Evolutionary conservation across 2,888 invertebrate genomes (phyloP), one percentile per base, ranked within the genome.

Genomic region (Drosophila nr. perissopoda): DNA sequence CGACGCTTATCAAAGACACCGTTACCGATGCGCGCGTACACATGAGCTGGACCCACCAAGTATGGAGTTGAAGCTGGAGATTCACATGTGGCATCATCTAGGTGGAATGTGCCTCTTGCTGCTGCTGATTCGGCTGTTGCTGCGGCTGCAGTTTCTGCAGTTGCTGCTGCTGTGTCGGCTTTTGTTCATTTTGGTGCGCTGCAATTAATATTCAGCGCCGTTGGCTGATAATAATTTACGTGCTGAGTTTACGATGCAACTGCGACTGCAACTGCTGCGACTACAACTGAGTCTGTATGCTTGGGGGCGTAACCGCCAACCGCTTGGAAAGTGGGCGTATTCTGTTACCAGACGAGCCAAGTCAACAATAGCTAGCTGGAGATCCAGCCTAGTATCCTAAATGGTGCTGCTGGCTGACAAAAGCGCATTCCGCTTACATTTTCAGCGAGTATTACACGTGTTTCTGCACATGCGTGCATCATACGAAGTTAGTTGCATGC

Each of bases 141-240:
- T 59, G 59, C 56, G 70, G 66, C 45, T 68, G 66, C 53, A 53
- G 65, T 66, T 65, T 65, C 57, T 52, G 59, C 45, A 49, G 69
- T 62, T 71, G 66, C 49, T 68, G 68, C 60, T 59, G 67, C 69
- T 69, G 78, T 69, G 69, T 65, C 75, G 66, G 85, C 88, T 80
- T 85, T 85, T 85, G 85, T 85, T 85, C 85, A 87, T 87, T 85
- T 89, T 76, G 85, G 67, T 85, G 79, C 89, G 83, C 87, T 90
- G 93, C 92, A 92, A 92, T 92, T 92, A 92, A 92, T 92, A 92
- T 92, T 92, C 92, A 92, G 91, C 90, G 92, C 92, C 92, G 91
- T 92, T 92, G 91, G 93, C 90, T 92, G 89, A 91, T 91, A 92
- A 92, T 92, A 92, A 92, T 92, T 92, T 92, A 92, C 92, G 92